Conservation (phyloP, 2,113 vertebrate species). For the Rattus rattus region DNA sequence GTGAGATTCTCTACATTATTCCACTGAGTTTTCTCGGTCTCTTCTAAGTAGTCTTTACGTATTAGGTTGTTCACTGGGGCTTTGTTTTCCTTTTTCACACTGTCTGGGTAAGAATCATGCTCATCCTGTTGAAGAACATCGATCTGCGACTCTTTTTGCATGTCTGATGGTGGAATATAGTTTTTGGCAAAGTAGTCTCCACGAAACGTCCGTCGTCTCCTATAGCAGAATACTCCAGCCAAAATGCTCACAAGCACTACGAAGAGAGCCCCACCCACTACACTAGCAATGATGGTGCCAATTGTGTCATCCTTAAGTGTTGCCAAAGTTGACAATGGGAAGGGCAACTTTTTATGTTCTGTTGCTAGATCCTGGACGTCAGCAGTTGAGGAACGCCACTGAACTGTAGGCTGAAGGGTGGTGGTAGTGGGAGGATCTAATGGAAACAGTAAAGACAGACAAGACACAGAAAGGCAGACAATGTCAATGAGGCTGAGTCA, state of each 20-base stretch:
- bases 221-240: slow-evolving; percentile 91
- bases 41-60: slow-evolving; percentile 93
- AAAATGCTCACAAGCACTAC: slow-evolving; percentile 92
- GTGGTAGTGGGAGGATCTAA: slow-evolving; percentile 98
- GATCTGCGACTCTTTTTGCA: slow-evolving; percentile 98
- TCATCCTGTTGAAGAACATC: slow-evolving; percentile 97
- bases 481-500: slow-evolving; percentile 95
- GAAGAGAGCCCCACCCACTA: slow-evolving; percentile 94
- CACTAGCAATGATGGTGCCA: slow-evolving; percentile 93
- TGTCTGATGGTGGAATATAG: slow-evolving; percentile 97
- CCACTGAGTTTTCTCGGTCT: slow-evolving; percentile 94
- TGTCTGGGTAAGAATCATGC: slow-evolving; percentile 94
- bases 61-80: slow-evolving; percentile 94
- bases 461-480: slow-evolving; percentile 95
- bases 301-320: slow-evolving; percentile 91
- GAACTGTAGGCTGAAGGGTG: slow-evolving; percentile 91
- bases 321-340: slow-evolving; percentile 92
- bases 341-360: slow-evolving; percentile 87
- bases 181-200: slow-evolving; percentile 99
- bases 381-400: slow-evolving; percentile 88
- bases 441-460: slow-evolving; percentile 92
- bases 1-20: slow-evolving; percentile 92
- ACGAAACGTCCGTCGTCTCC: slow-evolving; percentile 95
- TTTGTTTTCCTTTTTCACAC: slow-evolving; percentile 94
- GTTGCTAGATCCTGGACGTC: slow-evolving; percentile 89